A percentile compares a stretch with the other conserved stretches of the same genome.
These are phyloP conservation scores for Macroramphosus scolopax DNA, from an alignment of 2,797 vertebrate species.

Conservation along the genomic window DNA sequence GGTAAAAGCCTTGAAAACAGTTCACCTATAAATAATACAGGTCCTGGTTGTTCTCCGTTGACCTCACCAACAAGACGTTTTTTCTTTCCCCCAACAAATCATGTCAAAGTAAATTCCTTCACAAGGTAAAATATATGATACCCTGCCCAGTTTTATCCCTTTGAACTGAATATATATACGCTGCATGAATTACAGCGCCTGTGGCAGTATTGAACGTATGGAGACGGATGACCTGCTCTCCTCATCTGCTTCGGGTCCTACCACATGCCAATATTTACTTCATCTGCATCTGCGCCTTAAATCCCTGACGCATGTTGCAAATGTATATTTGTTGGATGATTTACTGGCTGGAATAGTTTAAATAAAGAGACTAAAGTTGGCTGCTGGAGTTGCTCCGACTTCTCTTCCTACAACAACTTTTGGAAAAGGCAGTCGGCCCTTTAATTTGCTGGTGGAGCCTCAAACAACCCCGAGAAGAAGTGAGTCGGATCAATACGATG, in stretches of 20 bases:
- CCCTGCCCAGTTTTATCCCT: not conserved
- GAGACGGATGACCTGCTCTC: not conserved
- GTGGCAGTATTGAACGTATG: not conserved
- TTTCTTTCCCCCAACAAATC: no score
- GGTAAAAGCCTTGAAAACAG: slow-evolving; percentile 45
- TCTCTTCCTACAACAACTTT: no score
- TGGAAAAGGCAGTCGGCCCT: not conserved
- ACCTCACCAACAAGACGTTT: slow-evolving; percentile 22
- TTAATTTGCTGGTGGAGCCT: not conserved
- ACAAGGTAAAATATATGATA: slow-evolving; percentile 1
- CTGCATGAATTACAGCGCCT: no score
- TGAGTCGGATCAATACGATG: slow-evolving; percentile 31
- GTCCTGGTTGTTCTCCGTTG: slow-evolving; percentile 11
- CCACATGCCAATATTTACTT: slow-evolving; percentile 1
- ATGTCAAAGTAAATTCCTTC: slow-evolving; percentile 1
- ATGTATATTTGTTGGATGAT: not conserved
- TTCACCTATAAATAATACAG: slow-evolving; percentile 30
- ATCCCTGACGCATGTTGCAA: not conserved
- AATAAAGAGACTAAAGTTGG: not conserved
- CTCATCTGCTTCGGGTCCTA: not conserved
- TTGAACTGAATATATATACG: no score
- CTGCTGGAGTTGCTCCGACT: no score
- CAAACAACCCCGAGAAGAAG: not conserved
- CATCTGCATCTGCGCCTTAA: not conserved
- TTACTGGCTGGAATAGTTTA: not conserved